Evolutionary conservation across 1,140 invertebrate genomes (phyloP).

Genomic region (Pissodes strobi): DNA sequence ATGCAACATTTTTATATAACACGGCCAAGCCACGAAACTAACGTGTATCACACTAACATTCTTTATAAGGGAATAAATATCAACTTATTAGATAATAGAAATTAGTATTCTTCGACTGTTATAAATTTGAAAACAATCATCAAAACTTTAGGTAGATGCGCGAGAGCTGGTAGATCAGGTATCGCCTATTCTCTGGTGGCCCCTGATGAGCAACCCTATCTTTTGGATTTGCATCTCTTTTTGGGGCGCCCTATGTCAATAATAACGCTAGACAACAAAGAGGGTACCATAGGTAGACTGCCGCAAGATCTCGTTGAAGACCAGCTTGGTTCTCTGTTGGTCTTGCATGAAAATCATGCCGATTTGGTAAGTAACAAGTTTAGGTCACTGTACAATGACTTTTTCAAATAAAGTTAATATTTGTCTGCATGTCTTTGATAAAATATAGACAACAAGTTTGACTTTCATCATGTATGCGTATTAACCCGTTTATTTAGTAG

Average conservation of each 20-base stretch:
- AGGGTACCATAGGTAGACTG: conserved; percentile 72
- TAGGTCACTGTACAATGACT: too few species aligned
- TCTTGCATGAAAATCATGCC: conserved; percentile 70
- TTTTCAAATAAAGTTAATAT: too few species aligned
- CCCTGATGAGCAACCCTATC: conserved; percentile 88
- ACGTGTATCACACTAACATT: too few species aligned
- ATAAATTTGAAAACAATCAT: too few species aligned
- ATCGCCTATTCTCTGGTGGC: conserved; percentile 87
- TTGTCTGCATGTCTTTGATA: too few species aligned
- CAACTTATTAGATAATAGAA: neutral
- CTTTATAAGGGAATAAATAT: neutral
- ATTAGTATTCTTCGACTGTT: too few species aligned
- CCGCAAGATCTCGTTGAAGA: conserved; percentile 84
- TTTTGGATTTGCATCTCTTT: conserved; percentile 94
- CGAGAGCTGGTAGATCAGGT: conserved; percentile 89
- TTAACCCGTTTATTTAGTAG: too few species aligned
- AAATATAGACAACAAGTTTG: too few species aligned
- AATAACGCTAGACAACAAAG: conserved; percentile 49
- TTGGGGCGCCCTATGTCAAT: conserved; percentile 73
- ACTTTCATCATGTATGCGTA: too few species aligned
- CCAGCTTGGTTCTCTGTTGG: conserved; percentile 76
- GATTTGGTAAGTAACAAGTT: conserved; percentile 76
- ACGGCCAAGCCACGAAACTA: too few species aligned
- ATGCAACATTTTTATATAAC: too few species aligned
- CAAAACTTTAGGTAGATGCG: conserved; percentile 91